phyloP scores from a whole-genome alignment of 1,140 invertebrate species.

The Drosophila seguyi region DNA sequence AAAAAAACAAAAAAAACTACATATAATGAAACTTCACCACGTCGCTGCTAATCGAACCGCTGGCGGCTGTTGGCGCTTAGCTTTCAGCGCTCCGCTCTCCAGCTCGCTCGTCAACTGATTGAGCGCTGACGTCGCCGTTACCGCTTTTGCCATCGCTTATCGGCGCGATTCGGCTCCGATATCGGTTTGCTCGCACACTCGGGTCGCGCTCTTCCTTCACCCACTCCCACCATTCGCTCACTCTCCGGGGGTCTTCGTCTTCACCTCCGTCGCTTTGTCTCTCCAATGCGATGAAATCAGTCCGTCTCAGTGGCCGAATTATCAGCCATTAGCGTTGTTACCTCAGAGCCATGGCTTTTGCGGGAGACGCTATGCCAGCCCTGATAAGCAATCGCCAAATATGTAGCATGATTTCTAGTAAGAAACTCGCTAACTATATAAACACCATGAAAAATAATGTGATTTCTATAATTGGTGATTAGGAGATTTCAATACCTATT shows the following conservation, averaged over 20 bases:
- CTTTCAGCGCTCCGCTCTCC: constrained; percentile 47
- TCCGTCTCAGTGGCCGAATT: constrained; percentile 54
- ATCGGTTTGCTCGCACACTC: constrained; percentile 22
- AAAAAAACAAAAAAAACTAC: no score
- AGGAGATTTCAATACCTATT: constrained; percentile 3
- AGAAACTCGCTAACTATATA: constrained; percentile 5
- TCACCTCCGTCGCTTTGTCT: neutral
- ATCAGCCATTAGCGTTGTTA: constrained; percentile 73
- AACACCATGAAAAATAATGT: constrained; percentile 25
- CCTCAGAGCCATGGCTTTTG: constrained; percentile 34
- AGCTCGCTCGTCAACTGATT: constrained; percentile 74
- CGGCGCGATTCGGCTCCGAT: constrained; percentile 45
- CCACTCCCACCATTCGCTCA: constrained; percentile 1
- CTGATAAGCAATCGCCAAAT: constrained; percentile 66
- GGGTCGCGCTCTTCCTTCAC: constrained; percentile 31
- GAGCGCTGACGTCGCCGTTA: constrained; percentile 55
- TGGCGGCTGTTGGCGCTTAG: constrained; percentile 34
- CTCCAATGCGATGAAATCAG: constrained; percentile 39
- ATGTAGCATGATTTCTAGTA: constrained; percentile 27
- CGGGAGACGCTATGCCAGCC: constrained; percentile 39
- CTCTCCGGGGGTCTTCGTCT: neutral
- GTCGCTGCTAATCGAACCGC: constrained; percentile 73
- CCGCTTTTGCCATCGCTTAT: constrained; percentile 44
- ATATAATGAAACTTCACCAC: constrained; percentile 68
- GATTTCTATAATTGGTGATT: constrained; percentile 10